Percentiles rank a stretch among this genome's conserved stretches.
These are phyloP conservation scores for Danio tinwini DNA, from an alignment of 2,797 vertebrate genomes.

Conservation along the genomic window DNA sequence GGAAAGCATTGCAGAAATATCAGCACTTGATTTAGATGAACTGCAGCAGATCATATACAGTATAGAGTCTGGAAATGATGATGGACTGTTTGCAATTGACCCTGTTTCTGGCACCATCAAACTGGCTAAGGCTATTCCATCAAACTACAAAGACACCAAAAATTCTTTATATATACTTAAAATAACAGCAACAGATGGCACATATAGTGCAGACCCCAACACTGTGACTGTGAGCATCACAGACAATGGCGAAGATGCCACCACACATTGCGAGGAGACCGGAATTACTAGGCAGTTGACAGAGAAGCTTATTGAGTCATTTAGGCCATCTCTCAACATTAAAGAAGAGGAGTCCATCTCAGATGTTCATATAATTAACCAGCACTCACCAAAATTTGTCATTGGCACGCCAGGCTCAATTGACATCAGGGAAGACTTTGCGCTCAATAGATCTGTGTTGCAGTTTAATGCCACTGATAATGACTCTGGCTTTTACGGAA, in stretches of 20 bases:
- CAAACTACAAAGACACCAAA: slow-evolving; percentile 61
- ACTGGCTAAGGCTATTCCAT: slow-evolving; percentile 79
- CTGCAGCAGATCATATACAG: slow-evolving; percentile 87
- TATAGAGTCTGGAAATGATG: slow-evolving; percentile 89
- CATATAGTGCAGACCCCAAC: slow-evolving; percentile 83
- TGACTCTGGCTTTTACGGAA: slow-evolving; percentile 89
- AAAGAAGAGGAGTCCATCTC: slow-evolving; percentile 86
- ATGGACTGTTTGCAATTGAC: slow-evolving; percentile 87
- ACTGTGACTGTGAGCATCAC: slow-evolving; percentile 86
- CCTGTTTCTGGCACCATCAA: slow-evolving; percentile 83
- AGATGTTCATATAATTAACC: slow-evolving; percentile 87
- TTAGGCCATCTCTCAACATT: slow-evolving; percentile 78
- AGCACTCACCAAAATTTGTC: slow-evolving; percentile 87
- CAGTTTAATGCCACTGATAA: slow-evolving; percentile 85
- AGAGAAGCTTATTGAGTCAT: slow-evolving; percentile 88
- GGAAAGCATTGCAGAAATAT: slow-evolving; percentile 78
- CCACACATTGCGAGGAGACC: slow-evolving; percentile 85
- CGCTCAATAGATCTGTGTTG: slow-evolving; percentile 81
- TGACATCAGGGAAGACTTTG: slow-evolving; percentile 83
- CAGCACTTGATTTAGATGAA: slow-evolving; percentile 93
- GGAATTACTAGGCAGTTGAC: slow-evolving; percentile 86
- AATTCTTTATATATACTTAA: slow-evolving; percentile 79
- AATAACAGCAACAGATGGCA: slow-evolving; percentile 90
- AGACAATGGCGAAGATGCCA: slow-evolving; percentile 72
- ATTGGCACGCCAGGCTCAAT: slow-evolving; percentile 83